Evolutionary conservation across 1,140 invertebrate species (phyloP), one percentile per base, ranked within the genome.

Genomic region (Araneus ventricosus): DNA sequence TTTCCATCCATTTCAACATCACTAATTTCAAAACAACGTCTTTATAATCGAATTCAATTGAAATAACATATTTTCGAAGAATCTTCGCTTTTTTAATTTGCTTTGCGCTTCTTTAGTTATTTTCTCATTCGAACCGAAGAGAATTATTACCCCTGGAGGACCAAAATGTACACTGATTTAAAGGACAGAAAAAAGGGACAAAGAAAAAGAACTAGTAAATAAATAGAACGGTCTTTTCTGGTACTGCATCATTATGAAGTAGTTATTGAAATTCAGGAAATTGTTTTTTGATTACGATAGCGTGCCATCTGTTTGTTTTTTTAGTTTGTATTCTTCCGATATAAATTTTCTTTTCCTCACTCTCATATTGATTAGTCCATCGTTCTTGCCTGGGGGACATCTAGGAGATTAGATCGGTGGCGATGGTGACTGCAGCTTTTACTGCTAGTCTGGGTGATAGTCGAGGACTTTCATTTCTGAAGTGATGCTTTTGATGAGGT

Each of bases 201-300:
- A 30, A 70, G 34, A 37, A 75, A 70, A 75, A 75, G 34, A 34
- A 20, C 30, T 14, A 34, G 70, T 37, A 75, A 75, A 75, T 75
- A 75, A 75, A 75, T 75, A 75, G 70, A 75, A 75, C 70, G 45
- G 86, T 59, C 45, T 30, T 61, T 34, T 61, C 45, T 34, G n/a
- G 24, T 63, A 37, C 37, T 67, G 22, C 86, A 67, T 88, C 86
- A 88, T 88, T 88, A 88, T 88, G 86, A 61, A 39, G 37, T 34
- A 88, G 86, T 63, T 88, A 88, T 88, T 88, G 86, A 88, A 88
- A 88, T 88, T 88, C 86, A 17, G 86, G 84, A 88, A 88, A 88
- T 88, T 88, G 86, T 88, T 88, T 88, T 88, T 88, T 88, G 86
- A 88, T 88, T 88, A 88, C 86, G 39, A 52, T 41, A 41, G 41